Base-by-base conservation (phyloP, 2,888 invertebrate species). In the Zhuqinia jingwanae region DNA sequence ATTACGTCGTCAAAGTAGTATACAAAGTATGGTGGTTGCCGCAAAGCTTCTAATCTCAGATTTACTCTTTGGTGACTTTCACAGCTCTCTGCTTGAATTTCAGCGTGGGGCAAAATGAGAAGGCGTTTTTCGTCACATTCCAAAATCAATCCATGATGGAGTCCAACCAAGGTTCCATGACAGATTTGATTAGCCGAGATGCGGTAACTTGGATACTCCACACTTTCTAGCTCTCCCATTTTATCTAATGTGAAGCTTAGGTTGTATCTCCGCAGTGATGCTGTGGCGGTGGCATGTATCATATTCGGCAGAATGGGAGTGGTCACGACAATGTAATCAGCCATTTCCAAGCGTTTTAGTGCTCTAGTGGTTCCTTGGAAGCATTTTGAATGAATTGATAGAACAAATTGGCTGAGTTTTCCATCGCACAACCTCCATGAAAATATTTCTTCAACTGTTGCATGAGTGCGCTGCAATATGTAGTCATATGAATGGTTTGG, bases 1-100 rank as follows among this genome's bases (percentile, higher is more conserved):
- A 88, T 20, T 6, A 81, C 42, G 0, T n/a, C 13, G 50, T 88
- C 88, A 13, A 81, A 11, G 22, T 88, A 82, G 45, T 77, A 85
- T 1, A 73, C 82, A 60, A 85, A 88, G 30, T 45, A 70, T 15
- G 70, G 70, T 0, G 70, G 70, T 22, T 70, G 70, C 6, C 70
- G 11, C 10, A 65, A 65, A 2, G 0, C 8, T 2, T 65, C 63
- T 58, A 36, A 36, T 6, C 8, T 8, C 3, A 36, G 3, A 6
- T 3, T 6, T 6, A 3, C 3, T 6, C 5, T 36, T 8, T 36
- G 36, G 36, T 36, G 36, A 36, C 8, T 6, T 36, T 8, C 36
- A 6, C 8, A 3, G 0, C 11, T 27, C 1, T 27, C 50, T n/a
- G 25, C 50, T 27, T 10, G 20, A 20, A 77, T 42, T 1, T 11